Evolutionary conservation across 2,888 invertebrate species (phyloP), one percentile per base, ranked within the genome.

Genomic region (Incurvaria masculella): DNA sequence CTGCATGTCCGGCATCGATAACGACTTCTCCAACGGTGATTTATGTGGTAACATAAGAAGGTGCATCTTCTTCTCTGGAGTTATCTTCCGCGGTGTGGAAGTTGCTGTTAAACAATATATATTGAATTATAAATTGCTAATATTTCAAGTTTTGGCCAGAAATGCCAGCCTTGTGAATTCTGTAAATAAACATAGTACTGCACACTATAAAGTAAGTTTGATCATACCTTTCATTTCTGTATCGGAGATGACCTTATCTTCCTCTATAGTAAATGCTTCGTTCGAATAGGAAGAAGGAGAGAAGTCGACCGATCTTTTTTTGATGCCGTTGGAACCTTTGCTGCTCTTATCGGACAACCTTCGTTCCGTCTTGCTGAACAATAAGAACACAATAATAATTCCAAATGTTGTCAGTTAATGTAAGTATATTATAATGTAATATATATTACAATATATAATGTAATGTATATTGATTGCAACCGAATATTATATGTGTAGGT

Each of bases 1-100:
- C 59, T 89, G 87, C 58, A 93, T 89, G 59, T 93, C 91, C 0
- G 93, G 92, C 86, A 93, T 86, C 0, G 92, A 92, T 16, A 86
- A 72, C 1, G 91, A 90, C 65, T 92, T 92, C 61, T 90, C 89
- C 42, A 92, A 64, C 0, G 88, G 86, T 8, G 82, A 82, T 54
- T 79, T 83, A 42, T 68, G 66, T 0, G 80, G 79, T 1, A 84
- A 67, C 21, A 85, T 58, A 26, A 84, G 62, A 44, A 74, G 78
- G 48, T 79, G 79, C 4, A 82, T 57, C 55, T 71, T 78, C 49
- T 68, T 75, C 46, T 83, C 81, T 1, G 74, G 68, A 1, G 71
- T 65, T 26, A 69, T 55, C 58, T 68, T 72, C 40, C 66, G 57
- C 14, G 53, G 55, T 33, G 65, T 60, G 43, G 56, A 52, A 46